Evolutionary conservation across 2,797 vertebrate species (phyloP).

Genomic region (Mormyrus proboscirostris): DNA sequence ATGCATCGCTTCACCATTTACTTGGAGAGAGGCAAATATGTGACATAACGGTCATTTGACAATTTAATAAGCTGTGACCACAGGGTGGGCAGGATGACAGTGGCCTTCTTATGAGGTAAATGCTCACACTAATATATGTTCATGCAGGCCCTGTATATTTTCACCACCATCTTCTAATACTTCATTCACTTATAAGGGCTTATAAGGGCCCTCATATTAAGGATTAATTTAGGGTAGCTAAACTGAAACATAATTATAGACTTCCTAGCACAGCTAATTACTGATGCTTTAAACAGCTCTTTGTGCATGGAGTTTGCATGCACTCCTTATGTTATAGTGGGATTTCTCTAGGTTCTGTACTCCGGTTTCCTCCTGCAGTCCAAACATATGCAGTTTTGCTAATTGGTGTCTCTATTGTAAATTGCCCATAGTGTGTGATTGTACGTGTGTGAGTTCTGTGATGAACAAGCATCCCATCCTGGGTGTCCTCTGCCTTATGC

Average conservation of each 20-base stretch:
- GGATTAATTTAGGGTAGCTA: slow-evolving; percentile 10
- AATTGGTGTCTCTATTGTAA: background rate
- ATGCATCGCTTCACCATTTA: background rate
- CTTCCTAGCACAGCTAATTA: background rate
- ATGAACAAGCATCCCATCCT: background rate
- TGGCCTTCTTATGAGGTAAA: background rate
- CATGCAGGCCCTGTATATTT: background rate
- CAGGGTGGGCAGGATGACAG: background rate
- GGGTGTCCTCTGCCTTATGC: background rate
- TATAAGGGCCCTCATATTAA: background rate
- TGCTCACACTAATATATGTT: background rate
- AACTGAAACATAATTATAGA: background rate
- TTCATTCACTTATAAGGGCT: background rate
- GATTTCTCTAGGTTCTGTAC: background rate
- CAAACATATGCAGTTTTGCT: background rate
- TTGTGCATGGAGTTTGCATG: background rate
- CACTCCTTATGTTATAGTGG: background rate
- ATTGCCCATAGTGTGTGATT: background rate
- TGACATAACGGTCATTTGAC: background rate
- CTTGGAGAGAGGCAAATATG: background rate
- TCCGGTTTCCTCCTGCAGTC: background rate
- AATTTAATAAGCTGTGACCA: background rate
- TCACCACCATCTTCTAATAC: background rate
- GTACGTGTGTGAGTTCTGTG: background rate
- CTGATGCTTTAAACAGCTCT: background rate